These are phyloP conservation scores for Noctua janthe DNA, from an alignment of 2,888 invertebrate genomes.

Conservation along the genomic window DNA sequence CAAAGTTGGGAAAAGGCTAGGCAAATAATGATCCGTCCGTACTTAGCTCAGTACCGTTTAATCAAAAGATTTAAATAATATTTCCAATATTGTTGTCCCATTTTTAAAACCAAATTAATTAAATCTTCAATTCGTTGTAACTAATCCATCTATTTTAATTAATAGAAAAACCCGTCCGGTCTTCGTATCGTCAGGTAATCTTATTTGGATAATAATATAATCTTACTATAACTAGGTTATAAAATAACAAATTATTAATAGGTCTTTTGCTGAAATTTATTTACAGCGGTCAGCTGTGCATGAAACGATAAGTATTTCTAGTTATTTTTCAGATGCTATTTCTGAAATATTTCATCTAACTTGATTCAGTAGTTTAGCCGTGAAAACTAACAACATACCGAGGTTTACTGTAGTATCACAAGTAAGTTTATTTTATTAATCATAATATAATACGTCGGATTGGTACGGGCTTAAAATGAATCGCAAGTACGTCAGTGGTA, in stretches of 20 bases:
- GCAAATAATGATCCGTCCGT: too few relatives aligned
- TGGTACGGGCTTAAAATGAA: too few relatives aligned
- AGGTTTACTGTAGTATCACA: background rate
- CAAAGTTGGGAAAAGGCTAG: too few relatives aligned
- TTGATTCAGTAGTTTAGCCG: too few relatives aligned
- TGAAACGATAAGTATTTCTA: background rate
- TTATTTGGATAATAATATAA: background rate
- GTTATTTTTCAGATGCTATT: background rate
- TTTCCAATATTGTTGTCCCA: background rate
- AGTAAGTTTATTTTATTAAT: background rate
- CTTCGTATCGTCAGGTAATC: background rate
- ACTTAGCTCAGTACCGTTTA: background rate
- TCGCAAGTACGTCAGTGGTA: too few relatives aligned
- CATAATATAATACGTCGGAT: too few relatives aligned
- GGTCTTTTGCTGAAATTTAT: background rate
- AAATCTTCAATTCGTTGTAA: background rate
- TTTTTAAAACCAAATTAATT: background rate
- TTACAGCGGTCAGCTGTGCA: background rate
- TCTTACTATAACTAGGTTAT: background rate
- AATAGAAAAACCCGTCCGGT: background rate
- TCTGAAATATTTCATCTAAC: background rate
- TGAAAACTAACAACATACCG: background rate
- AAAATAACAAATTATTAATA: background rate
- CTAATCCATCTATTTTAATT: slow-evolving; percentile 8
- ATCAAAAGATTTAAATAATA: background rate